Evolutionary conservation across 2,113 vertebrate species (phyloP).

Genomic region (Eclectus roratus): DNA sequence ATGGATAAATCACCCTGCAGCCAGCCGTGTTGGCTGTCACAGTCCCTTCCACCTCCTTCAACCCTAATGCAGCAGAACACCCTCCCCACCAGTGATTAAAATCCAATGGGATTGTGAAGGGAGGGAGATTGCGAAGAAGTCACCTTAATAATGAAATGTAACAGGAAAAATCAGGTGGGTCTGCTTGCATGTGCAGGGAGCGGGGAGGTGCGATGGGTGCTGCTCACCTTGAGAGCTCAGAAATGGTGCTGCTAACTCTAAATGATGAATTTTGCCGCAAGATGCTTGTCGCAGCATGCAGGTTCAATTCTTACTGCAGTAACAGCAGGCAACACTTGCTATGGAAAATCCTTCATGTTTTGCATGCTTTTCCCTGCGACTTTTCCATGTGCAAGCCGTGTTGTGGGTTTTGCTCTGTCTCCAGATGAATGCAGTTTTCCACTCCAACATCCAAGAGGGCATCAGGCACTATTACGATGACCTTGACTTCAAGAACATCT

Average conservation of each 20-base stretch:
- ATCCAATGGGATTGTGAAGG: neutral
- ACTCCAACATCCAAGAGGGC: conserved; percentile 86
- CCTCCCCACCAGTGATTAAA: neutral
- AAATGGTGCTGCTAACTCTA: neutral
- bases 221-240: neutral
- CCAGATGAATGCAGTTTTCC: conserved; percentile 82
- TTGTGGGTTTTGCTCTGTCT: neutral
- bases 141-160: neutral
- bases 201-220: rapidly evolving
- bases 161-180: neutral
- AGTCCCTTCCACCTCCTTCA: neutral
- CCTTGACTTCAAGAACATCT: conserved; percentile 92
- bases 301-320: rapidly evolving
- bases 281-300: rapidly evolving
- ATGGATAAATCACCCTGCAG: neutral
- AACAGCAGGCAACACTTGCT: neutral
- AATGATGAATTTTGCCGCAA: neutral
- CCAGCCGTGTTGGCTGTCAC: rapidly evolving
- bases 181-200: neutral
- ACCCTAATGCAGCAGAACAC: neutral
- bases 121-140: neutral
- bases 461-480: conserved; percentile 92
- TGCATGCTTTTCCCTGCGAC: rapidly evolving
- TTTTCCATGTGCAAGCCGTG: rapidly evolving
- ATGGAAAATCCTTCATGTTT: rapidly evolving